Conservation (phyloP, 2,797 vertebrate genomes). For the Neoniphon sammara region DNA sequence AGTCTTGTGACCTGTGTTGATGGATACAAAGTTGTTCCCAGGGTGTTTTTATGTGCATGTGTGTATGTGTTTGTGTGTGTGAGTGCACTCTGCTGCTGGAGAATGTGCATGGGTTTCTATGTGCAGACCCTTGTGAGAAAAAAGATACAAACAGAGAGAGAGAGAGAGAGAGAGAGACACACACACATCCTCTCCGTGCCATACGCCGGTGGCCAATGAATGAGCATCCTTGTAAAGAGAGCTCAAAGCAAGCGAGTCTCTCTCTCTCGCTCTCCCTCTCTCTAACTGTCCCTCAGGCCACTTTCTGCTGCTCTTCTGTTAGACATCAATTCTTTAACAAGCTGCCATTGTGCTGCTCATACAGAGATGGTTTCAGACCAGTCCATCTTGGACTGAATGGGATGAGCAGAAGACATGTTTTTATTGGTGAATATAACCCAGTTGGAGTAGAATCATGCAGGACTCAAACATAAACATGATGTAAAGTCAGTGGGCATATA, state of each 20-base stretch:
- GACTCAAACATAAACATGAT: neutral
- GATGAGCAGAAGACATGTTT: constrained; percentile 6
- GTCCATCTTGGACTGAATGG: constrained; percentile 4
- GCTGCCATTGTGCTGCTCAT: constrained; percentile 61
- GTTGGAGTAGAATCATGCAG: neutral
- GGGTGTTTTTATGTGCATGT: constrained; percentile 35
- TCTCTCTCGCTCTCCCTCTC: constrained; percentile 39
- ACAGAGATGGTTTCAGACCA: constrained; percentile 32
- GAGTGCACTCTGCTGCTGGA: constrained; percentile 22
- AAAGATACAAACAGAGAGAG: constrained; percentile 23
- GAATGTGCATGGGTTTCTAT: constrained; percentile 1
- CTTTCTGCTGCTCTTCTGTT: constrained; percentile 71
- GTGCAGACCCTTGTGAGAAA: constrained; percentile 58
- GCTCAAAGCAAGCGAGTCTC: constrained; percentile 66
- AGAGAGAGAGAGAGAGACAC: constrained; percentile 32
- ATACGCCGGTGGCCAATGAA: constrained; percentile 68
- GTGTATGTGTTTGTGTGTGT: constrained; percentile 15
- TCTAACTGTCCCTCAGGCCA: constrained; percentile 63
- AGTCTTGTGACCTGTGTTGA: constrained; percentile 64
- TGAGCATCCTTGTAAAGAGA: constrained; percentile 76
- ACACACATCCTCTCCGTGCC: constrained; percentile 65
- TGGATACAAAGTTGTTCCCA: constrained; percentile 35
- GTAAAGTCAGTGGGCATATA: neutral
- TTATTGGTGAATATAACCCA: neutral
- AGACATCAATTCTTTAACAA: constrained; percentile 74